Conservation (phyloP, 2,888 invertebrate species). For the Pimpla rufipes region DNA sequence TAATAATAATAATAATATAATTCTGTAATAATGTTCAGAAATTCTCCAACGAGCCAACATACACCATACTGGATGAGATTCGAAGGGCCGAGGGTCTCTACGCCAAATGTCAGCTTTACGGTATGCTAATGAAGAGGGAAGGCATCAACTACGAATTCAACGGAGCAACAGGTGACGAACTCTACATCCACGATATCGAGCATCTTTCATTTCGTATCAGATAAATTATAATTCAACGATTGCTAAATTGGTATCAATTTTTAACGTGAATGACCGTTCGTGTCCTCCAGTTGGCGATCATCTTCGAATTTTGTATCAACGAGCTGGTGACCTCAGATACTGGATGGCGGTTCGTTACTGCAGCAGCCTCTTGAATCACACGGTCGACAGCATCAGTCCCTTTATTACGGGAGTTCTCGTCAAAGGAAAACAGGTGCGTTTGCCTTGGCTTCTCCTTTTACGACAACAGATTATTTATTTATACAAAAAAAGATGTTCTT, state of each 20-base stretch:
- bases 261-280: constrained; percentile 37
- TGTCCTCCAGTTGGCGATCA: constrained; percentile 89
- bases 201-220: not conserved
- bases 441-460: not conserved
- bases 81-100: constrained; percentile 90
- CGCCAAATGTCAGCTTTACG: constrained; percentile 93
- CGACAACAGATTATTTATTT: too few species aligned
- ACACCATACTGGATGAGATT: constrained; percentile 91
- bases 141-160: constrained; percentile 92
- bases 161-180: constrained; percentile 84
- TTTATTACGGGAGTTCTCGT: constrained; percentile 99
- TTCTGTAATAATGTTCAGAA: constrained; percentile 85
- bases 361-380: constrained; percentile 96
- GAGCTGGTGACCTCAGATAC: constrained; percentile 94
- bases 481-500: too few species aligned
- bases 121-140: constrained; percentile 92
- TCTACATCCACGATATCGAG: not conserved
- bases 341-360: constrained; percentile 98
- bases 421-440: constrained; percentile 96
- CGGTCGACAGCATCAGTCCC: constrained; percentile 99
- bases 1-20: not conserved
- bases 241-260: too few species aligned
- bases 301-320: constrained; percentile 91
- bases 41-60: constrained; percentile 89
- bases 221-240: too few species aligned